Percentiles rank a stretch among this genome's conserved stretches.
Conservation (phyloP, 2,797 vertebrate genomes). For the Lepidocolaptes lacrymiger region DNA sequence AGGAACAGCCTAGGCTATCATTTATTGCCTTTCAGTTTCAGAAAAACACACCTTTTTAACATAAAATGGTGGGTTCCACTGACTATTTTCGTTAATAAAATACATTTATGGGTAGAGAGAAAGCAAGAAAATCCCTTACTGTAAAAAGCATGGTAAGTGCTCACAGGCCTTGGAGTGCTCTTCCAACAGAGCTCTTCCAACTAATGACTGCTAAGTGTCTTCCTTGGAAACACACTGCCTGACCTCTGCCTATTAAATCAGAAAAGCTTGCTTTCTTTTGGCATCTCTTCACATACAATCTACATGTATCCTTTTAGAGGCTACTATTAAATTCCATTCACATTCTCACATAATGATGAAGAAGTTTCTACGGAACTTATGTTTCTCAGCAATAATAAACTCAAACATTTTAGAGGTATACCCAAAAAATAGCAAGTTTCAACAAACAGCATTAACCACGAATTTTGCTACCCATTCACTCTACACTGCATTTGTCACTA, state of each 20-base stretch:
- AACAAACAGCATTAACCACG: neutral
- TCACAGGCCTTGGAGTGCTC: neutral
- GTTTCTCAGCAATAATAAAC: neutral
- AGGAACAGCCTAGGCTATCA: neutral
- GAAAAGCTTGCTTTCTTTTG: neutral
- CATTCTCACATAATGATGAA: neutral
- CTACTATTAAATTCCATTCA: neutral
- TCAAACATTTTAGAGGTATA: neutral
- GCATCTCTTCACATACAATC: neutral
- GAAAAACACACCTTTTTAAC: neutral
- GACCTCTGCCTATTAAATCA: neutral
- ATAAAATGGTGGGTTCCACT: neutral
- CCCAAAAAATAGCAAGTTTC: neutral
- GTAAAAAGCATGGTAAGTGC: neutral
- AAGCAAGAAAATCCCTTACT: neutral
- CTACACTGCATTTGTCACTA: neutral
- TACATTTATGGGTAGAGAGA: neutral
- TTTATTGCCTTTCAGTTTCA: neutral
- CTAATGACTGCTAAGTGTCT: neutral
- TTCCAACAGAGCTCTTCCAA: neutral
- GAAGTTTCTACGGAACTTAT: neutral
- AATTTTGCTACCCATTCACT: neutral
- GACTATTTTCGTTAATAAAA: neutral
- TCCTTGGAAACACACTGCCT: neutral
- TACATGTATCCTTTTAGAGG: neutral